Conservation (phyloP, 2,113 vertebrate genomes). For the Hucho hucho region DNA sequence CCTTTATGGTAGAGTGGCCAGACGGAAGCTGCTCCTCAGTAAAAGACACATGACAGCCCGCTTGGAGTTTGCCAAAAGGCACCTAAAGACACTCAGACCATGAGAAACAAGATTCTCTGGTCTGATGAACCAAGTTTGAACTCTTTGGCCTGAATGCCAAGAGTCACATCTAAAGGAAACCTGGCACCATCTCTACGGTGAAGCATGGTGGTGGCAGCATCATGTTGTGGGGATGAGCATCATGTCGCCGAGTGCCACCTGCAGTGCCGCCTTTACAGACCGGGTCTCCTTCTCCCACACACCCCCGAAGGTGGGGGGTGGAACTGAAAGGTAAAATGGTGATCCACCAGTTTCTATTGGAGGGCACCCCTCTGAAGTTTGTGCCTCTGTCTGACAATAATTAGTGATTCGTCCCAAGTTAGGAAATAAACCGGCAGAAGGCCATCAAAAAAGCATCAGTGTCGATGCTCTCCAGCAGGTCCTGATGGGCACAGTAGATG, state of each 20-base stretch:
- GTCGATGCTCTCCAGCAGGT: conserved; percentile 15
- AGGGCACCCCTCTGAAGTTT: not conserved
- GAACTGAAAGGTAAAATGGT: not conserved
- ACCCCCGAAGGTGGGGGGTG: not conserved
- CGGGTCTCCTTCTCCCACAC: not conserved
- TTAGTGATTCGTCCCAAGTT: conserved; percentile 24
- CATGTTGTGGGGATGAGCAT: too few species aligned
- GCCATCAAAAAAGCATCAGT: not conserved
- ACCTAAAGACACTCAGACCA: too few species aligned
- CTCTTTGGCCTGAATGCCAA: too few species aligned
- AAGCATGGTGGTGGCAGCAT: too few species aligned
- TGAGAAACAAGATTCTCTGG: too few species aligned
- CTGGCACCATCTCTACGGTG: too few species aligned
- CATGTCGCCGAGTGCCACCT: not conserved
- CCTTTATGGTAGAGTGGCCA: too few species aligned
- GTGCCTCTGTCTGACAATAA: conserved; percentile 15
- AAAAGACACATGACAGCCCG: too few species aligned
- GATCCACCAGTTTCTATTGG: not conserved
- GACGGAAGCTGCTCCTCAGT: too few species aligned
- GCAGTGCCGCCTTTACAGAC: not conserved
- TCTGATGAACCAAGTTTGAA: too few species aligned
- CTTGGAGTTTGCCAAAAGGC: too few species aligned
- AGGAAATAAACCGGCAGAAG: conserved; percentile 1
- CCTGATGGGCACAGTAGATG: not conserved
- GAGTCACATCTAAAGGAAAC: too few species aligned